Base-by-base conservation (phyloP, 2,797 vertebrate species). In the Heliangelus exortis region DNA sequence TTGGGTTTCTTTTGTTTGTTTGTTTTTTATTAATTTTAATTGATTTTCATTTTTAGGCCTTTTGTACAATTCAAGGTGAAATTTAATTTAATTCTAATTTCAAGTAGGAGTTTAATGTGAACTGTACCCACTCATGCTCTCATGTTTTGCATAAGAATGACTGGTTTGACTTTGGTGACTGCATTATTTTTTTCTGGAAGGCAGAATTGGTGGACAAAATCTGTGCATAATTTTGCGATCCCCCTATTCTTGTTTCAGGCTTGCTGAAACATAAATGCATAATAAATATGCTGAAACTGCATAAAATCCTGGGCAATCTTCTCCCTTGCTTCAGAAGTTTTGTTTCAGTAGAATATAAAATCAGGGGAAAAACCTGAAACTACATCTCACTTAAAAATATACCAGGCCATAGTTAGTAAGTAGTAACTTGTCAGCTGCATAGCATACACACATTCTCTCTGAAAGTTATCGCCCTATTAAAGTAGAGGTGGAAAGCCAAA, bases 151-250 rank as follows among this genome's bases (percentile, higher is more conserved):
- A 2, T 48, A 75, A n/a, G n/a, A 66, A 39, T 54, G 17, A 11
- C 18, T 48, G 10, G 6, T n/a, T 31, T 51, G 3, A 17, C 5
- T 26, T 72, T 41, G 34, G 17, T 23, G 69, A 34, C 5, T 36
- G 11, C 29, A 41, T 21, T 59, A 17, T 1, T 2, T 13, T 41
- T 22, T 73, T 54, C 47, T 66, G 51, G 29, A 69, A 68, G 7
- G 5, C 2, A n/a, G 15, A 85, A 63, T 65, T 26, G 2, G 7
- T 2, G 2, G 20, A 69, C 61, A 8, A 29, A 10, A 9, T 21
- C 4, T 0, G 3, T 47, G 10, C 2, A 6, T 7, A 47, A 1
- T 8, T 77, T 58, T 68, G 22, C 5, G 2, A 15, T 12, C 34
- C 8, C 73, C 10, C 8, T 47, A 17, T 26, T 63, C 47, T 69